Evolutionary conservation across 1,140 invertebrate genomes (phyloP).

Genomic region (Mactra quadrangularis): DNA sequence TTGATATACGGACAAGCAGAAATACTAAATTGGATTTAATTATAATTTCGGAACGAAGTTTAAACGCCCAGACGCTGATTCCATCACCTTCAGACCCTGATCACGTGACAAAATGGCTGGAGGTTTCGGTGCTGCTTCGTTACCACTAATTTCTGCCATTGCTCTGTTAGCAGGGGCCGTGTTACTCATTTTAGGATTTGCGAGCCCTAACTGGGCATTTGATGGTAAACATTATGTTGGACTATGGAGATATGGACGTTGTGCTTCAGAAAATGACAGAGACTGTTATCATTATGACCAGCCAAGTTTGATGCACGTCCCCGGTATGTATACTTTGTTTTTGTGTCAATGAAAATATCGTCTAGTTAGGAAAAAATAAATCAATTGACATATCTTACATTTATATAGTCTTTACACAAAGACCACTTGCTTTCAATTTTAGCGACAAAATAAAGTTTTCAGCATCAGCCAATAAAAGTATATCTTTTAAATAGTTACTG

Average conservation of each 20-base stretch:
- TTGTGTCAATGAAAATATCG: too few species aligned
- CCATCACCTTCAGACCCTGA: background rate
- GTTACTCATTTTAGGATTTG: slow-evolving; percentile 49
- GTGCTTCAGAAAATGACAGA: background rate
- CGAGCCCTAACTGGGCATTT: slow-evolving; percentile 32
- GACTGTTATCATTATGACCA: slow-evolving; percentile 52
- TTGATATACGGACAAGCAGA: too few species aligned
- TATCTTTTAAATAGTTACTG: too few species aligned
- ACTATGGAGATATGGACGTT: slow-evolving; percentile 47
- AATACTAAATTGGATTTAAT: too few species aligned
- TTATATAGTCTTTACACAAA: too few species aligned
- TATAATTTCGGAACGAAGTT: too few species aligned
- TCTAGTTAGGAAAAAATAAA: too few species aligned
- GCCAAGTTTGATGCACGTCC: slow-evolving; percentile 22
- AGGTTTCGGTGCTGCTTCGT: slow-evolving; percentile 48
- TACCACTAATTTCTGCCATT: slow-evolving; percentile 54
- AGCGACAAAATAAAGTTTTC: too few species aligned
- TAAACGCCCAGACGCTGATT: background rate
- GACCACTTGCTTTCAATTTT: too few species aligned
- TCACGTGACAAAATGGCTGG: slow-evolving; percentile 58
- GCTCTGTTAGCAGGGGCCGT: slow-evolving; percentile 47
- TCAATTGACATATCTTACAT: too few species aligned
- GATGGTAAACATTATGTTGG: slow-evolving; percentile 38
- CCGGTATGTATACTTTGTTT: slow-evolving; percentile 27
- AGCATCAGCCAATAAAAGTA: too few species aligned